Evolutionary conservation across 2,888 invertebrate genomes (phyloP).

Genomic region (Ypsolopha scabrella): DNA sequence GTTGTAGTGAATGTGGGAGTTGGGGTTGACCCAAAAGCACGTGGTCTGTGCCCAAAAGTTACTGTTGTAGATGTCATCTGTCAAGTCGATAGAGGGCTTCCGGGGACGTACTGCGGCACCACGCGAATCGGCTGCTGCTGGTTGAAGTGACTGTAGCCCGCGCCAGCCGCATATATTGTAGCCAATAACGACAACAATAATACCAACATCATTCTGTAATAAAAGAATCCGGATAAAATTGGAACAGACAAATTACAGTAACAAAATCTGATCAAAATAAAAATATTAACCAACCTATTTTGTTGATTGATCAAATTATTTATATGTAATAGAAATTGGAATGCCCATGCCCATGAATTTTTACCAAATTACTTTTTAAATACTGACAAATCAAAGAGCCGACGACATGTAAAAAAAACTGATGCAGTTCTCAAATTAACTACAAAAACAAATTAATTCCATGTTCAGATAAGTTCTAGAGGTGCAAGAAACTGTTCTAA

Average conservation of each 20-base stretch:
- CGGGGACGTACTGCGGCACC: neutral
- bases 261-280: no score
- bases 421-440: no score
- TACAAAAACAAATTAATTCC: no score
- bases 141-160: conserved; percentile 9
- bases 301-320: neutral
- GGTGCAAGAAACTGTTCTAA: no score
- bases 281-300: neutral
- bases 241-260: no score
- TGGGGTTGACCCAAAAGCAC: conserved; percentile 15
- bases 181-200: conserved; percentile 15
- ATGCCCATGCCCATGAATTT: no score
- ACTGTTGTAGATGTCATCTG: conserved; percentile 3
- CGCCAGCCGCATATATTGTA: conserved; percentile 16
- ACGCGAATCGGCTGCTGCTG: conserved; percentile 1
- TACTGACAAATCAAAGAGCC: no score
- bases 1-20: conserved; percentile 21
- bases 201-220: conserved; percentile 23
- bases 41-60: conserved; percentile 3
- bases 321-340: no score
- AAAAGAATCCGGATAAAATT: neutral
- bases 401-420: no score
- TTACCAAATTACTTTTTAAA: no score
- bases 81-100: neutral
- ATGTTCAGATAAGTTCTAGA: no score